Conservation (phyloP, 2,113 vertebrate genomes). For the Illadopsis cleaveri region DNA sequence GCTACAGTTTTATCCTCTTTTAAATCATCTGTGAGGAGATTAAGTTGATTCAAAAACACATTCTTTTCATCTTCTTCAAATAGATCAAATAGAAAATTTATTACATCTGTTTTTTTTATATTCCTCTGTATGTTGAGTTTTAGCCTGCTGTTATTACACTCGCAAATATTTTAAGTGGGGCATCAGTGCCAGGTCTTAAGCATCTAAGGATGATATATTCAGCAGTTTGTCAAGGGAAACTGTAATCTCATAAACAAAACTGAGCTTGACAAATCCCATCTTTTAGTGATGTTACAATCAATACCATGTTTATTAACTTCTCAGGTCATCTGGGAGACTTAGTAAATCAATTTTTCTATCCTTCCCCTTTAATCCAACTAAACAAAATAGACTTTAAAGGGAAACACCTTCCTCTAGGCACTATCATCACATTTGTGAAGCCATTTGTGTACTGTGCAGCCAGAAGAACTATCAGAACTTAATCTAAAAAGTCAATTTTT, state of each 20-base stretch:
- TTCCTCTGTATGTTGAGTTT: background rate
- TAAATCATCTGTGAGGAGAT: background rate
- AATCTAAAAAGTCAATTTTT: background rate
- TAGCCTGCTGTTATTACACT: background rate
- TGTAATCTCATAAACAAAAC: background rate
- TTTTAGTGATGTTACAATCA: background rate
- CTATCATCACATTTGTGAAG: background rate
- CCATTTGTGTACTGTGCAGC: fast-evolving
- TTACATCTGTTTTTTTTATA: background rate
- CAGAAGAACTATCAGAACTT: background rate
- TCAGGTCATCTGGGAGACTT: background rate
- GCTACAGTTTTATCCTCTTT: background rate
- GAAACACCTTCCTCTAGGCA: background rate
- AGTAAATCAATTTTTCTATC: background rate
- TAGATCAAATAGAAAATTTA: background rate
- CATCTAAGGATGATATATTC: background rate
- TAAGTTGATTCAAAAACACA: background rate
- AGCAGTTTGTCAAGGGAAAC: background rate
- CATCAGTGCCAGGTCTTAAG: background rate
- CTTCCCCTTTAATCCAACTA: background rate
- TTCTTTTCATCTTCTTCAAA: background rate
- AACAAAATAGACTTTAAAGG: background rate
- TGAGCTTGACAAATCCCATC: background rate
- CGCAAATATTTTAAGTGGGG: background rate
- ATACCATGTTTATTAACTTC: background rate